Evolutionary conservation across 2,113 vertebrate genomes (phyloP), one percentile per base, ranked within the genome.

Genomic region (Calyptommatus sinebrachiatus): DNA sequence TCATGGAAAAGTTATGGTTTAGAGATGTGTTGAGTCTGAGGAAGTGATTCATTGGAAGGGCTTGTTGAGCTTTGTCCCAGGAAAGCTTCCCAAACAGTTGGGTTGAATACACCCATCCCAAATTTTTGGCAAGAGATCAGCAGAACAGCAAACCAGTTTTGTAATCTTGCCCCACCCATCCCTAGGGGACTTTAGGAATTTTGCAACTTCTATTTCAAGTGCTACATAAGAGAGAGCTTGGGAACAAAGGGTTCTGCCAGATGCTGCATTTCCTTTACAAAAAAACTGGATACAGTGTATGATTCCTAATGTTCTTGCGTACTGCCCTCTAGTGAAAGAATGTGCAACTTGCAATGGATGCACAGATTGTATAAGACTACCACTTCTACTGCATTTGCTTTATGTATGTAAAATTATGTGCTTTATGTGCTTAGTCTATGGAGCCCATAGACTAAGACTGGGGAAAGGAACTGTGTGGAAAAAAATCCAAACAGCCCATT

Each of bases 251-350:
- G 65, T 81, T 71, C 73, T 83, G 24, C 57, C 77, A 79, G 71
- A 83, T 65, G 77, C 66, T 7, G 65, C 50, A 70, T 28, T 79
- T 73, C 65, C 60, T 50, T 8, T 67, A 67, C 20, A n/a, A 82
- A 82, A 35, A 63, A 60, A 57, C 48, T 18, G 80, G 57, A n/a
- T 76, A n/a, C 26, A 18, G 70, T 76, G 35, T 41, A 41, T 41
- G 35, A 5, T 80, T 63, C 18, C 73, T 67, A 21, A 22, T 16
- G 35, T 16, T 12, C 62, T 41, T 67, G 71, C 60, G 83, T 92
- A 83, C 89, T 90, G 91, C 85, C 89, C 92, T 86, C 91, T 84
- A 79, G 81, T 0, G 90, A 90, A 83, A 72, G 29, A 29, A 14
- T 41, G 50, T 31, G 46, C 26, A 16, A 7, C 57, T 70, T 77